Conservation (phyloP, 2,113 vertebrate species). For the Hydrolagus affinis region DNA sequence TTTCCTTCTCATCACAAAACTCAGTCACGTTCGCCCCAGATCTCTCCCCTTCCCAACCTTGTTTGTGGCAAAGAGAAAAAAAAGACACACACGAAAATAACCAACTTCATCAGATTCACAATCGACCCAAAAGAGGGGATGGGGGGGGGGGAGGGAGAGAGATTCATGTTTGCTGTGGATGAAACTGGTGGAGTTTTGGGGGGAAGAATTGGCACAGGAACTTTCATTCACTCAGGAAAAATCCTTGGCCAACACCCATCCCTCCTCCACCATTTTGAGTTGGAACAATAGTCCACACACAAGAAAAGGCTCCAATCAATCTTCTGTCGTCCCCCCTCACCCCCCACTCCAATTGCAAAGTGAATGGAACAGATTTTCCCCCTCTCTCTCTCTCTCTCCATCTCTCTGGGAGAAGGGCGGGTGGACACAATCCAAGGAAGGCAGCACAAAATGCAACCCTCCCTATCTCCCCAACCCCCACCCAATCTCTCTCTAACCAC, state of each 20-base stretch:
- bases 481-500: constrained; percentile 61
- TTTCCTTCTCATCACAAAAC: background rate
- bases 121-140: too few species aligned
- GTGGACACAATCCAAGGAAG: background rate
- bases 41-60: too few species aligned
- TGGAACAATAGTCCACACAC: background rate
- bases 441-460: too few species aligned
- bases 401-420: background rate
- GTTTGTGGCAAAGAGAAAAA: too few species aligned
- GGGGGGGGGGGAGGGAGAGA: too few species aligned
- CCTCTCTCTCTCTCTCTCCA: too few species aligned
- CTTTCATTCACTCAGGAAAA: too few species aligned
- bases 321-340: background rate
- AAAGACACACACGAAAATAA: too few species aligned
- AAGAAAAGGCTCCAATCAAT: background rate
- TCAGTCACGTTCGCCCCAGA: background rate
- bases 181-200: background rate
- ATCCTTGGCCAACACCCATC: constrained; percentile 18
- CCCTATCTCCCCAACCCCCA: background rate
- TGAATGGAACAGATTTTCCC: too few species aligned
- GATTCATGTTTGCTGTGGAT: too few species aligned
- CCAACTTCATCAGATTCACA: too few species aligned
- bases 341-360: background rate
- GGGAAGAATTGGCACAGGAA: background rate
- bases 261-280: constrained; percentile 10